Percentiles rank a stretch among this genome's conserved stretches.
These are phyloP conservation scores for Hypanus sabinus DNA, from an alignment of 2,113 vertebrate species.

Conservation along the genomic window DNA sequence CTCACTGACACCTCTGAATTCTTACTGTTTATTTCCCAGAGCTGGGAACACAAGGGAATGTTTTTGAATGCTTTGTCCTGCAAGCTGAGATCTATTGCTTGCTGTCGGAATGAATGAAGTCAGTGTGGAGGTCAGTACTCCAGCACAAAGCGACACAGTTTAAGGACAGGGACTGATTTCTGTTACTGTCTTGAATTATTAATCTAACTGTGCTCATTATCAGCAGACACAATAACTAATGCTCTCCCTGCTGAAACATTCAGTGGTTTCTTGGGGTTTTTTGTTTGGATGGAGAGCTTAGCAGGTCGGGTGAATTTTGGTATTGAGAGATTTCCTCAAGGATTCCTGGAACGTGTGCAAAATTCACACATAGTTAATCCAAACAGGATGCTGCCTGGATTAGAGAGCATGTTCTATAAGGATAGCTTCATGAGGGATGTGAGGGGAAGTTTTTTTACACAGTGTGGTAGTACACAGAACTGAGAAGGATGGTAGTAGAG, in stretches of 20 bases:
- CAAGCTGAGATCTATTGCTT: neutral
- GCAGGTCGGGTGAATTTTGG: neutral
- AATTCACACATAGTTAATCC: neutral
- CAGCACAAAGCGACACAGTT: neutral
- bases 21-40: neutral
- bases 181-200: conserved; percentile 21
- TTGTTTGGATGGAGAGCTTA: neutral
- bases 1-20: neutral
- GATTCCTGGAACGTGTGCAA: neutral
- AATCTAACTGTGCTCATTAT: conserved; percentile 14
- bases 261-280: neutral
- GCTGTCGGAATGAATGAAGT: neutral
- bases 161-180: neutral
- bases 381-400: too few species aligned
- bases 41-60: neutral
- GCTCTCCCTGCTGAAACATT: neutral
- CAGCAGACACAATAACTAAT: conserved; percentile 13
- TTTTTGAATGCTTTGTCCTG: neutral
- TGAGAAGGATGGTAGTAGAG: too few species aligned
- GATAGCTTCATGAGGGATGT: too few species aligned
- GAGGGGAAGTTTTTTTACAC: too few species aligned
- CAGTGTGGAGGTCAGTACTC: neutral
- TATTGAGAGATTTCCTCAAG: neutral
- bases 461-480: too few species aligned
- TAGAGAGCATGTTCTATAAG: too few species aligned